Evolutionary conservation across 1,140 invertebrate genomes (phyloP).

Genomic region (Neoseiulus cucumeris): DNA sequence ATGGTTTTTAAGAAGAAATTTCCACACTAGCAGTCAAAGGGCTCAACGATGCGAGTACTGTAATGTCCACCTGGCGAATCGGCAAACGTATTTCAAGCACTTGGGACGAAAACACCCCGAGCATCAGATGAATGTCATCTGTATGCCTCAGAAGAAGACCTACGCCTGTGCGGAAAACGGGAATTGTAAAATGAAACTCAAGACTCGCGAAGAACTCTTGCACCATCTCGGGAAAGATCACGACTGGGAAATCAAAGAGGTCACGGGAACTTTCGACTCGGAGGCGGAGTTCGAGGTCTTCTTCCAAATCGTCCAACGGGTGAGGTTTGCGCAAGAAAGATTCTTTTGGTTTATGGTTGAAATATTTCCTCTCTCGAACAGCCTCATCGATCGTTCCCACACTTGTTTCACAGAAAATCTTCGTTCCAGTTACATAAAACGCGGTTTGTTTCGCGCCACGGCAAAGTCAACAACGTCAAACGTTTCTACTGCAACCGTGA

Average conservation of each 20-base stretch:
- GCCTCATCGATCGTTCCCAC: too few relatives aligned
- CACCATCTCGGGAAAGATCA: slow-evolving; percentile 3
- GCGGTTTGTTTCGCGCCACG: not conserved
- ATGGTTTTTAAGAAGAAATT: too few relatives aligned
- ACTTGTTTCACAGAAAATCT: too few relatives aligned
- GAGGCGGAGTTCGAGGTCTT: not conserved
- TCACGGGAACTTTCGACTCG: not conserved
- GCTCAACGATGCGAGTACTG: not conserved
- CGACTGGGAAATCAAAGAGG: slow-evolving; percentile 3
- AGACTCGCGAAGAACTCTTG: not conserved
- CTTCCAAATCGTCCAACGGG: not conserved
- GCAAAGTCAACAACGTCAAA: not conserved
- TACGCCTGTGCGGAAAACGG: not conserved
- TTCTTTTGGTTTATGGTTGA: too few relatives aligned
- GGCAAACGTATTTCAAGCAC: slow-evolving; percentile 7
- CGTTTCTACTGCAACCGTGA: slow-evolving; percentile 5
- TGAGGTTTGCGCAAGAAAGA: not conserved
- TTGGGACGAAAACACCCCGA: not conserved
- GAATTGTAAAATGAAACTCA: not conserved
- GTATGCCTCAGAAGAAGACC: not conserved
- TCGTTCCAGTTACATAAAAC: not conserved
- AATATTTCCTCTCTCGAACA: too few relatives aligned
- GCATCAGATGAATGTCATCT: not conserved
- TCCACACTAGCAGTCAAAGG: too few relatives aligned
- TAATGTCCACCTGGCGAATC: not conserved